Percentiles rank a stretch among this genome's conserved stretches.
Conservation (phyloP, 2,113 vertebrate genomes). For the Bombycilla garrulus region DNA sequence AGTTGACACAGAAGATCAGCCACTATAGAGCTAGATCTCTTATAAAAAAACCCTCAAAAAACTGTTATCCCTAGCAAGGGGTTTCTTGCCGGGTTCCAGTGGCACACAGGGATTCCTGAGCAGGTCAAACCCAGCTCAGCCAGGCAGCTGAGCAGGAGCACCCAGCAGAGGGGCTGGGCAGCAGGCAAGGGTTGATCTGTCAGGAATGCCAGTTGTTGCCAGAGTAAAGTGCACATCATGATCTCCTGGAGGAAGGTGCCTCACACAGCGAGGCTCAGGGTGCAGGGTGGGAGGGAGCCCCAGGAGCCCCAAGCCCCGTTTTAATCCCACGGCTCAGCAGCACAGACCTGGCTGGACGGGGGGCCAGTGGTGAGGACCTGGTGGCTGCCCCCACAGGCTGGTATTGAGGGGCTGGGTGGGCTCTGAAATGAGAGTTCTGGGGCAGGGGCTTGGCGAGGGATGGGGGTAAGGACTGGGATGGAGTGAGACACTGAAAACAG, state of each 20-base stretch:
- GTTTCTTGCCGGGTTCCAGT: not conserved
- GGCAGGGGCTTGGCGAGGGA: not conserved
- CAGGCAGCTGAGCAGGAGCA: not conserved
- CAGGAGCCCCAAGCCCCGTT: no score
- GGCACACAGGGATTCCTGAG: not conserved
- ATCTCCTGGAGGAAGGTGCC: not conserved
- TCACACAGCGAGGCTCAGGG: not conserved
- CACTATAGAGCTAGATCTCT: fast-evolving
- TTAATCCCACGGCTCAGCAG: not conserved
- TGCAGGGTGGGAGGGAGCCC: no score
- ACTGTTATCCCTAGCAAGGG: not conserved
- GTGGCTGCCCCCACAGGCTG: not conserved
- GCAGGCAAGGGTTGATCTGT: no score
- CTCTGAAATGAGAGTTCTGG: not conserved
- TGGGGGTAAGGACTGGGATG: not conserved
- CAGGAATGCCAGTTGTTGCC: not conserved
- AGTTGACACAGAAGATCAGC: not conserved
- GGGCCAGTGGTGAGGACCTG: not conserved
- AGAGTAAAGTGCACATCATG: not conserved
- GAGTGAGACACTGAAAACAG: not conserved
- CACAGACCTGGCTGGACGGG: not conserved
- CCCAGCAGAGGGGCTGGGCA: not conserved
- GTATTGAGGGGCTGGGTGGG: not conserved
- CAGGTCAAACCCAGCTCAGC: not conserved
- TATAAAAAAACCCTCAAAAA: not conserved